A percentile compares a stretch with the other conserved stretches of the same genome.
Evolutionary conservation across 1,140 invertebrate genomes (phyloP).

Genomic region (Halictus rubicundus): DNA sequence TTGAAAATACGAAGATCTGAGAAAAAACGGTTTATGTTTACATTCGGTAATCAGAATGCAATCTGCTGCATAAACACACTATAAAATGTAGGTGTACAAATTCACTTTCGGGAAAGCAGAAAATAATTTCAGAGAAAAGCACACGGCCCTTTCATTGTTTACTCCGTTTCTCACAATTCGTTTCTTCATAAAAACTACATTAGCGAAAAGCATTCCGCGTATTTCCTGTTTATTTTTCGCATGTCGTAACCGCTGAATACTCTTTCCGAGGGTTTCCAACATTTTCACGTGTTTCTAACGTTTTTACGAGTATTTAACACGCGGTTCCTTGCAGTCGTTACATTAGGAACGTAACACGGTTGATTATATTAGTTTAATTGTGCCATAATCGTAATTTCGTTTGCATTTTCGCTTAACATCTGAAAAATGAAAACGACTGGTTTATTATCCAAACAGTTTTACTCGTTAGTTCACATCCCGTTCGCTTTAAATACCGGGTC

Average conservation of each 20-base stretch:
- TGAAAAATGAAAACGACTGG: background rate
- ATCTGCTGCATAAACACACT: too few species aligned
- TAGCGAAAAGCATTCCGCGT: background rate
- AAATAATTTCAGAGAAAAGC: background rate
- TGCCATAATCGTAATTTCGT: conserved; percentile 25
- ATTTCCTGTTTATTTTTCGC: background rate
- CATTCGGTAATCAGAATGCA: too few species aligned
- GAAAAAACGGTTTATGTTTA: too few species aligned
- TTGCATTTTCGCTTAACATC: background rate
- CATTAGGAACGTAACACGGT: conserved; percentile 11
- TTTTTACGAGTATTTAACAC: background rate
- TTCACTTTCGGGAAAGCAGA: background rate
- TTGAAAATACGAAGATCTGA: too few species aligned
- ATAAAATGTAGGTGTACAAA: background rate
- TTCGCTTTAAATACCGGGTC: background rate
- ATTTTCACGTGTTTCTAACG: background rate
- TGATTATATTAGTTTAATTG: conserved; percentile 27
- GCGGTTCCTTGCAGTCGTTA: background rate
- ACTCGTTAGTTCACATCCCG: too few species aligned
- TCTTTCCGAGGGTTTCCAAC: background rate
- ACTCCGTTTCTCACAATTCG: background rate
- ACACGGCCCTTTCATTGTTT: background rate
- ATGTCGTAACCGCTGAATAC: background rate
- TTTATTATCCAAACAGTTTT: background rate
- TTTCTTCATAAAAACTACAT: background rate